phyloP scores from a whole-genome alignment of 1,140 invertebrate species.

The Aphelenchoides avenae region DNA sequence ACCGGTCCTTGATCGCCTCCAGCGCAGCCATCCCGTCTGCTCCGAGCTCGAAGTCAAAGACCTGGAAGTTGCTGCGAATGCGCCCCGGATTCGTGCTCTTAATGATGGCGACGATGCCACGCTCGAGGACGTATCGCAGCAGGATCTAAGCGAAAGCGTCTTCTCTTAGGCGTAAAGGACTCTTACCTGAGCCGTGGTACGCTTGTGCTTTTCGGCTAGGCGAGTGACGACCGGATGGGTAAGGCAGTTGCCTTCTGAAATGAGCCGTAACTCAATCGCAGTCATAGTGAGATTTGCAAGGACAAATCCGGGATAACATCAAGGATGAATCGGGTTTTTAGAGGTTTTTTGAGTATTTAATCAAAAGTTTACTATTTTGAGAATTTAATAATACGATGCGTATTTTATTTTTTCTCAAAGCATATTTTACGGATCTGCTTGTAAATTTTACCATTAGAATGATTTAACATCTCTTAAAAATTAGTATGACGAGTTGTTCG shows the following conservation, averaged over 20 bases:
- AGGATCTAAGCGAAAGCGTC: constrained; percentile 64
- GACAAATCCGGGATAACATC: neutral
- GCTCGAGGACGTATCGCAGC: constrained; percentile 31
- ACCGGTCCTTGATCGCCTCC: constrained; percentile 18
- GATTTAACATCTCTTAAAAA: no score
- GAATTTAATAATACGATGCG: no score
- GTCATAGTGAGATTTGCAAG: no score
- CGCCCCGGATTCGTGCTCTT: constrained; percentile 58
- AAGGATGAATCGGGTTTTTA: constrained; percentile 22
- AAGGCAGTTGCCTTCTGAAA: constrained; percentile 12
- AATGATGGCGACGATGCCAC: constrained; percentile 60
- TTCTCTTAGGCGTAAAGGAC: no score
- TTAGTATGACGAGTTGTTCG: no score
- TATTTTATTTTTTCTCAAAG: no score
- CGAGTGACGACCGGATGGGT: constrained; percentile 21
- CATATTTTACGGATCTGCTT: no score
- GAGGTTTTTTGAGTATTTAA: no score
- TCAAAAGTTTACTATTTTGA: no score
- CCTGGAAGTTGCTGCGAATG: constrained; percentile 57
- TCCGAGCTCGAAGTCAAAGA: constrained; percentile 45
- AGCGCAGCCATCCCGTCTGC: constrained; percentile 37
- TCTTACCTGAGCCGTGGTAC: constrained; percentile 37
- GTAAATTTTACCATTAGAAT: no score
- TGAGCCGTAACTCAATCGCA: no score
- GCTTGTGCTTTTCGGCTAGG: constrained; percentile 31